These are phyloP conservation scores for Malurus cyaneus DNA, from an alignment of 2,113 vertebrate species.

Conservation along the genomic window DNA sequence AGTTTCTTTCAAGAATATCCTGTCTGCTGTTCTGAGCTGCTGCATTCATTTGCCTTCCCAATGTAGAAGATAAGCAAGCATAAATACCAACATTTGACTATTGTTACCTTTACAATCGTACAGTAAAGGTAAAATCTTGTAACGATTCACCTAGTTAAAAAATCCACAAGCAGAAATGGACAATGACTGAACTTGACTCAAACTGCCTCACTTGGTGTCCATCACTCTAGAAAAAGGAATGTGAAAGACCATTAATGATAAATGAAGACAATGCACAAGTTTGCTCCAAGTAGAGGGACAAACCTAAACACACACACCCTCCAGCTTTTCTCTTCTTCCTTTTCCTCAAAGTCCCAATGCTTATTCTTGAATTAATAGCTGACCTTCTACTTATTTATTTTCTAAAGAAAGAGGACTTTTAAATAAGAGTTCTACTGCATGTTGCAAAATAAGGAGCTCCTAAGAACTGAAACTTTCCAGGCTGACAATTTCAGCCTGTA, in stretches of 20 bases:
- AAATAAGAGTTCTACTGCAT: background rate
- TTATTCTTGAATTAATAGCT: background rate
- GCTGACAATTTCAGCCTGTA: background rate
- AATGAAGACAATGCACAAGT: slow-evolving; percentile 29
- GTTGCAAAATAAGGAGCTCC: background rate
- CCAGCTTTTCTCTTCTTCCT: background rate
- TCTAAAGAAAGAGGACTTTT: background rate
- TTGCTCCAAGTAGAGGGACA: background rate
- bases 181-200: slow-evolving; percentile 58
- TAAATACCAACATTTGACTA: background rate
- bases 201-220: slow-evolving; percentile 59
- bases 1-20: background rate
- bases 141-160: slow-evolving; percentile 39
- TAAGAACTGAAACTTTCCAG: background rate
- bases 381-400: background rate
- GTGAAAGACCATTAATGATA: slow-evolving; percentile 61
- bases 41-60: background rate
- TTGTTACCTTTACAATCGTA: slow-evolving; percentile 53
- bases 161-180: slow-evolving; percentile 58
- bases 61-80: background rate
- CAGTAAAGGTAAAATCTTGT: slow-evolving; percentile 59
- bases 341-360: background rate
- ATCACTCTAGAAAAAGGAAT: slow-evolving; percentile 61
- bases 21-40: background rate
- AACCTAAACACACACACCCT: background rate